phyloP scores from a whole-genome alignment of 2,113 vertebrate genomes.

The Arothron firmamentum region DNA sequence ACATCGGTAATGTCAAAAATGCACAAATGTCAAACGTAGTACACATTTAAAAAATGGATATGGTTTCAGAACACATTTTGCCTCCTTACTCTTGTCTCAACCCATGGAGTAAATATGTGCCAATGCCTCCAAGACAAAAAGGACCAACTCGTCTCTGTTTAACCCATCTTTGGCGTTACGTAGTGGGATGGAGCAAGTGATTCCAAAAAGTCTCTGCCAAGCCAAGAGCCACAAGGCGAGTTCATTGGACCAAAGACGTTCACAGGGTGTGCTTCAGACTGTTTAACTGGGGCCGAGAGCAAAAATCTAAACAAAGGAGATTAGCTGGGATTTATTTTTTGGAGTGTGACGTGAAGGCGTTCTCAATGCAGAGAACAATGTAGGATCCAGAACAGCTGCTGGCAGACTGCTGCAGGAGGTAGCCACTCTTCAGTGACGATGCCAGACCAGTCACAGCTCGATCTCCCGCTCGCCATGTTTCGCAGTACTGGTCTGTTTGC shows the following conservation, averaged over 20 bases:
- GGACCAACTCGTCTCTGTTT: slow-evolving; percentile 47
- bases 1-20: slow-evolving; percentile 49
- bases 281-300: slow-evolving; percentile 34
- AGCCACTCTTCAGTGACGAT: slow-evolving; percentile 78
- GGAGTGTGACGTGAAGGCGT: slow-evolving; percentile 82
- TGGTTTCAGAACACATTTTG: slow-evolving; percentile 52
- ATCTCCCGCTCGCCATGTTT: slow-evolving; percentile 87
- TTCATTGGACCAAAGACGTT: slow-evolving; percentile 47
- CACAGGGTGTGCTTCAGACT: slow-evolving; percentile 25
- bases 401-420: slow-evolving; percentile 82
- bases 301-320: not conserved
- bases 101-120: slow-evolving; percentile 70
- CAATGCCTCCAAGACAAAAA: slow-evolving; percentile 58
- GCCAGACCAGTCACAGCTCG: slow-evolving; percentile 75
- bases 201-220: slow-evolving; percentile 51
- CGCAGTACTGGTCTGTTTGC: slow-evolving; percentile 90
- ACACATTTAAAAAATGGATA: slow-evolving; percentile 70
- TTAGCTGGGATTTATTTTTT: slow-evolving; percentile 77
- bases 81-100: slow-evolving; percentile 52
- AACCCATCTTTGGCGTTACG: slow-evolving; percentile 71
- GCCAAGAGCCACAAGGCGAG: slow-evolving; percentile 54
- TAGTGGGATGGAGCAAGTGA: slow-evolving; percentile 48
- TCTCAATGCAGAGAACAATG: slow-evolving; percentile 90
- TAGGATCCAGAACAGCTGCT: slow-evolving; percentile 81
- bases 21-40: slow-evolving; percentile 62